Evolutionary conservation across 2,113 vertebrate genomes (phyloP), one percentile per base, ranked within the genome.

Genomic region (Athene cunicularia): DNA sequence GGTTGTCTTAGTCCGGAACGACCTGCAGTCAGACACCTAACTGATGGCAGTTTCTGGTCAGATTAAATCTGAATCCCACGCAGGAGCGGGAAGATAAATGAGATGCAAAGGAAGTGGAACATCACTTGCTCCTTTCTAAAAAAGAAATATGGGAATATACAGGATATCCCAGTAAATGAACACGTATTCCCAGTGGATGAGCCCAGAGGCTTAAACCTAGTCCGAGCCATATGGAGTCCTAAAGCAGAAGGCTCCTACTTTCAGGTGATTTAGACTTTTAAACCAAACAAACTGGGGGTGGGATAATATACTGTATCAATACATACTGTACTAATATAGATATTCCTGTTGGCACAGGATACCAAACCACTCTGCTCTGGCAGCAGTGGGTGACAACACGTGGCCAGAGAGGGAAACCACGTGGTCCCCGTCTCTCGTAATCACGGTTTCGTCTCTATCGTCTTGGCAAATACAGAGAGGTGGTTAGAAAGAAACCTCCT

Each of bases 151-250:
- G 43, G 82, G 64, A 73, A 64, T 6, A 14, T 0, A 6, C 16
- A 41, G 49, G n/a, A 20, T 39, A 49, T 7, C 49, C 53, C 68
- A 49, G 47, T 16, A 52, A 39, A 53, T 7, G 23, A n/a, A 16
- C 2, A 3, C 1, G 2, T 1, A 7, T 4, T 35, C 58, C 22
- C 70, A 49, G 19, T 1, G 45, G 62, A 19, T 2, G 21, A 68
- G 15, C 28, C 37, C 5, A 30, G 19, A 27, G 0, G 1, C 14
- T 23, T 12, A 14, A 7, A 24, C 6, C 32, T 21, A 6, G 32
- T 3, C 64, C 14, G 2, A 10, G 23, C 14, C 17, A 30, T 3
- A 1, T 0, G 0, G 24, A 84, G 37, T 3, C 37, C 53, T 30
- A 24, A 17, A 49, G 76, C 50, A 50, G 45, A 47, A 47, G 39